Base-by-base conservation (phyloP, 2,888 invertebrate species). In the Lepidochrysops patricia region DNA sequence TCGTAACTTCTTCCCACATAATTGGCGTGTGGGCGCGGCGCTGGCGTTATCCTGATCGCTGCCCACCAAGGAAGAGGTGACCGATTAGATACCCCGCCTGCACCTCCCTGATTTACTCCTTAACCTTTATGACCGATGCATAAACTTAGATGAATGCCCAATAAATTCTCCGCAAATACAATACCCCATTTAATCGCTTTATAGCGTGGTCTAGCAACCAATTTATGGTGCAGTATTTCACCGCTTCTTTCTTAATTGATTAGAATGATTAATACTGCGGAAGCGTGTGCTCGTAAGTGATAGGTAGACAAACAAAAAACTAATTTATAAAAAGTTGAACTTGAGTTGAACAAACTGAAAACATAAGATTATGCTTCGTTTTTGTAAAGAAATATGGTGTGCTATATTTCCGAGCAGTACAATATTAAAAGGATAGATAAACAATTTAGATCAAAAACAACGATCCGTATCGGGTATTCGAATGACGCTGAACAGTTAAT, bases 1-100 rank as follows among this genome's bases (percentile, higher is more conserved):
- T 86, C 87, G 83, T 80, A 81, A 84, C 82, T 82, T 87, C 88
- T 87, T 85, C 86, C 85, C 84, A 86, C 86, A 85, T 88, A 88
- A 89, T 88, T 86, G 87, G 87, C 83, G 80, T 81, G 86, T 86
- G 84, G 88, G 88, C 76, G 84, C 84, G 80, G 79, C 76, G 77
- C 74, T 77, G 80, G 70, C 74, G 80, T 80, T 84, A 84, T 85
- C 84, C 84, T 77, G 82, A 84, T 84, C 80, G 78, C 80, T 85
- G 84, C 86, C 88, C 84, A 85, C 85, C 84, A 77, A 76, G 81
- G 84, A 78, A 79, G 83, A 78, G 71, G 75, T 76, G 79, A 79
- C 81, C 79, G 87, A 85, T 84, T 81, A 84, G 84, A 87, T 84
- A 82, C 76, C 74, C 74, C 71, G 75, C 74, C 75, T 75, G 58